Evolutionary conservation across 2,113 vertebrate genomes (phyloP), one percentile per base, ranked within the genome.

Genomic region (Clarias macrocephalus): DNA sequence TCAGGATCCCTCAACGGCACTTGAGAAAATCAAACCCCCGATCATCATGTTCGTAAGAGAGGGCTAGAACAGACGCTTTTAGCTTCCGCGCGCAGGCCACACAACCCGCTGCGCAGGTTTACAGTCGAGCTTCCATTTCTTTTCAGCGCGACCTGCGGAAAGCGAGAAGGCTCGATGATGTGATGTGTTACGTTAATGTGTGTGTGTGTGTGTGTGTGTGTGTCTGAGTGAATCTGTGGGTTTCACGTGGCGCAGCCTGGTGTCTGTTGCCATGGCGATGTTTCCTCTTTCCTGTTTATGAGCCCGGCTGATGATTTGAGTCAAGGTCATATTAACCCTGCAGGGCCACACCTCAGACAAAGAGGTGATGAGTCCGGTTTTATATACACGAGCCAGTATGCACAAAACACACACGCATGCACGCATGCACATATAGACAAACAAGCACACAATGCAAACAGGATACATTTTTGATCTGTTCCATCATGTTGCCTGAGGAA

Each of bases 221-320:
- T 66, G 84, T 81, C 86, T 66, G 80, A 83, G 90, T 65, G 87
- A 91, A 89, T 89, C 90, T 91, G 90, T 87, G 90, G 93, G 94
- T 95, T 95, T 96, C 94, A 92, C 90, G 94, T 96, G 94, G 94
- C 95, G 93, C 95, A 94, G 93, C 93, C 94, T 95, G 94, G 94
- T 96, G 96, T 95, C 93, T 91, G 96, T 97, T 96, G 95, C 94
- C 94, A 96, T 96, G 95, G 96, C 81, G 93, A 96, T 94, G 90
- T 95, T 96, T 97, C 96, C 95, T 96, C 94, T 95, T 95, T 94
- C 93, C 94, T 95, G 95, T 94, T 94, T 94, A 92, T 90, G 93
- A 94, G 95, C 94, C 79, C 86, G 92, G 93, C 92, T 94, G 92
- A 95, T 96, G 95, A 96, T 94, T 91, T 95, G 95, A 96, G 96